Evolutionary conservation across 2,113 vertebrate genomes (phyloP).

Genomic region (Serinus canaria): DNA sequence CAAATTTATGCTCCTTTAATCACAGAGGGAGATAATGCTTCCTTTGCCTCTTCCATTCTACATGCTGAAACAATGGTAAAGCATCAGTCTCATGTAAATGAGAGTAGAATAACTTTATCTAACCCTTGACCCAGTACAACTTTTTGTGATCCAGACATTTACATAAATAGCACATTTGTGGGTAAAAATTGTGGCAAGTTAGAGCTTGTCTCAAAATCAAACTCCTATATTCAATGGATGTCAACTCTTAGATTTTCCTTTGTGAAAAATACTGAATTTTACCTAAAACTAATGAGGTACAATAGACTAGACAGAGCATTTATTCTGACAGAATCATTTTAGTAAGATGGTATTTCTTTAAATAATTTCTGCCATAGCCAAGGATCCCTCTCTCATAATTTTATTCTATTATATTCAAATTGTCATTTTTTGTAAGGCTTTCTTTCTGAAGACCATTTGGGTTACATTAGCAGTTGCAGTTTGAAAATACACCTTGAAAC

Average conservation of each 20-base stretch:
- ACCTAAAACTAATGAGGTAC: not conserved
- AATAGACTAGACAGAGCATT: not conserved
- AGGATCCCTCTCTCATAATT: not conserved
- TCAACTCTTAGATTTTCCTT: not conserved
- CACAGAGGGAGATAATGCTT: not conserved
- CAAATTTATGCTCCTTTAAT: not conserved
- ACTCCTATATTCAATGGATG: not conserved
- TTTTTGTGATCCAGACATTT: not conserved
- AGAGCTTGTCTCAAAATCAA: not conserved
- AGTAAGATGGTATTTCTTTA: not conserved
- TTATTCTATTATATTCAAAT: not conserved
- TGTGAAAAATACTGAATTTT: not conserved
- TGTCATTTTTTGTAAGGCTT: not conserved
- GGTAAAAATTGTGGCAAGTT: not conserved
- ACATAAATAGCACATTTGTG: not conserved
- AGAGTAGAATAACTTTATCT: not conserved
- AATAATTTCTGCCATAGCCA: not conserved
- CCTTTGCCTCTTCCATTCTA: not conserved
- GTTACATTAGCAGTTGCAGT: not conserved
- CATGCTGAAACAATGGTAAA: not conserved
- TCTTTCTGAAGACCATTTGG: not conserved
- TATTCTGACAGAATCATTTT: not conserved
- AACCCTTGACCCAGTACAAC: rapidly evolving
- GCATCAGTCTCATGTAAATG: not conserved
- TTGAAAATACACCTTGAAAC: not conserved